phyloP scores from a whole-genome alignment of 2,888 invertebrate genomes.

The Cheilosia pagana region DNA sequence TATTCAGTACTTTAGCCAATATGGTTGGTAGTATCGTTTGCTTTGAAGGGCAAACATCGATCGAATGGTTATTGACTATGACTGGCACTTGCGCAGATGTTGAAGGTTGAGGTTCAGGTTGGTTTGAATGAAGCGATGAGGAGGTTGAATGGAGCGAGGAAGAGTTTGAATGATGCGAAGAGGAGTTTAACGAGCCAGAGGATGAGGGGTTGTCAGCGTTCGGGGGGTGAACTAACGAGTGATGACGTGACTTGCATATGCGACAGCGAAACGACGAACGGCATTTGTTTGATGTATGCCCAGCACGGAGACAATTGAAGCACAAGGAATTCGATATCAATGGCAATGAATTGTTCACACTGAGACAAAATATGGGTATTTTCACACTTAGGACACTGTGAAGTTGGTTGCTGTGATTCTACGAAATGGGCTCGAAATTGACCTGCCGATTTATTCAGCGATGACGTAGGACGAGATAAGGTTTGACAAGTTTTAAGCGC shows the following conservation, averaged over 20 bases:
- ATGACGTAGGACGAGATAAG: too few species aligned
- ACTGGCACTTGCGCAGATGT: not conserved
- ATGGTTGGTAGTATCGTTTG: constrained; percentile 33
- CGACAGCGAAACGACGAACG: constrained; percentile 23
- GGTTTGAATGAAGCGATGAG: not conserved
- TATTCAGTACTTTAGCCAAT: constrained; percentile 7
- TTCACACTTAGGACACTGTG: constrained; percentile 19
- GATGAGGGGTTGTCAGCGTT: not conserved
- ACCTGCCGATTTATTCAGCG: not conserved
- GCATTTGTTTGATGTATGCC: constrained; percentile 19
- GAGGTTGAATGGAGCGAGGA: not conserved
- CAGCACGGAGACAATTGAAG: constrained; percentile 35
- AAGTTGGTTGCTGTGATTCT: not conserved
- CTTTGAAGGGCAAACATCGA: constrained; percentile 1
- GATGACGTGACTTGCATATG: constrained; percentile 25
- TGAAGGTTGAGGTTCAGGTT: not conserved
- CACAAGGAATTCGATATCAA: constrained; percentile 15
- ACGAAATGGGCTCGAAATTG: constrained; percentile 18
- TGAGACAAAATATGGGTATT: constrained; percentile 14
- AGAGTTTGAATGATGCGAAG: not conserved
- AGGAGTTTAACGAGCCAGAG: not conserved
- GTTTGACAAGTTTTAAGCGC: too few species aligned
- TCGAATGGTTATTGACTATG: constrained; percentile 21
- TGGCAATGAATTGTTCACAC: constrained; percentile 10
- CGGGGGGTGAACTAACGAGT: constrained; percentile 25